phyloP scores from a whole-genome alignment of 2,797 vertebrate genomes.

The Tauraco hartlaubi region DNA sequence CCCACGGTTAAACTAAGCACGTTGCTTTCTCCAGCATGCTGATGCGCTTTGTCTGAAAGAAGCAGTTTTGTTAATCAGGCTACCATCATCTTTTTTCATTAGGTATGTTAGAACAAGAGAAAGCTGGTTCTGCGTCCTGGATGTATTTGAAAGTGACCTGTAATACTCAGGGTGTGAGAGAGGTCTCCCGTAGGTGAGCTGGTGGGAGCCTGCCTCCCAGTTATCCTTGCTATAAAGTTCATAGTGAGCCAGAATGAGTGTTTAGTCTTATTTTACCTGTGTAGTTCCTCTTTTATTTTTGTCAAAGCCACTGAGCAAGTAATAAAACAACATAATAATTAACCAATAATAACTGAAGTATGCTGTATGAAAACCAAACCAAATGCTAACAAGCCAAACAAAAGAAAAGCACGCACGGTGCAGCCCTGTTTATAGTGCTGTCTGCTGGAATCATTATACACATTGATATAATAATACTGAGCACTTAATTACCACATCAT shows the following conservation, averaged over 20 bases:
- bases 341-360: conserved; percentile 41
- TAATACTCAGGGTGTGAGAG: neutral
- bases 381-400: conserved; percentile 53
- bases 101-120: neutral
- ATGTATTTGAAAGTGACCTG: neutral
- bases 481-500: conserved; percentile 65
- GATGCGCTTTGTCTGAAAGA: neutral
- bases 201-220: neutral
- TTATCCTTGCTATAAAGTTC: neutral
- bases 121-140: neutral
- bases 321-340: conserved; percentile 40
- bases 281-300: conserved; percentile 2
- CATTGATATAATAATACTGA: conserved; percentile 66
- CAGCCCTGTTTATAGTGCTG: conserved; percentile 54
- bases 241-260: neutral
- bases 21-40: neutral
- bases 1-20: neutral
- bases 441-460: conserved; percentile 51
- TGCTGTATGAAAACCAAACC: conserved; percentile 43
- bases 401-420: conserved; percentile 4
- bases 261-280: neutral
- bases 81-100: neutral
- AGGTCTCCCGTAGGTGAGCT: neutral
- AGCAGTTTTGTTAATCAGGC: neutral
- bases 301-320: conserved; percentile 26